Percentiles rank a stretch among this genome's conserved stretches.
These are phyloP conservation scores for Argyrosomus regius DNA, from an alignment of 2,797 vertebrate species.

Conservation along the genomic window DNA sequence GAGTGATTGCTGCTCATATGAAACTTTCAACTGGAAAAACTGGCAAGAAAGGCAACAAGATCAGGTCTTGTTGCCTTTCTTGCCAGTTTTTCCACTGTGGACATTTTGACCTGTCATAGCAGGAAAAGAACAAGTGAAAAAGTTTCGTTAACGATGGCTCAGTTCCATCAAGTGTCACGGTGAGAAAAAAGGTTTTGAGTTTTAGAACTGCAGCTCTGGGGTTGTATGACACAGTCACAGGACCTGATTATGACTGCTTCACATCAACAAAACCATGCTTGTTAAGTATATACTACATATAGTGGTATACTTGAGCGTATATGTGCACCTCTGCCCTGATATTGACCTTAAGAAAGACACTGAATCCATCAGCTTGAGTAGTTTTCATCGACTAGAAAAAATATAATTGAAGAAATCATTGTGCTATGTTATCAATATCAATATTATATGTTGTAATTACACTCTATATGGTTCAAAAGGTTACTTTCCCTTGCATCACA, in stretches of 20 bases:
- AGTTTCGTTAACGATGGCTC: not conserved
- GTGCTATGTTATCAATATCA: not conserved
- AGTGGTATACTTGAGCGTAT: not conserved
- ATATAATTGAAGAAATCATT: not conserved
- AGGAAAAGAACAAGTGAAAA: not conserved
- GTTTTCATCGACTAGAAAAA: not conserved
- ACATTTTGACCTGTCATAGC: not conserved
- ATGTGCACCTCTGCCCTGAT: not conserved
- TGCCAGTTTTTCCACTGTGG: not conserved
- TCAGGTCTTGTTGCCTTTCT: not conserved
- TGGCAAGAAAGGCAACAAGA: too few relatives aligned
- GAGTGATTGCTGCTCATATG: not conserved
- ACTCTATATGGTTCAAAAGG: too few relatives aligned
- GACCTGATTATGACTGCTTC: not conserved
- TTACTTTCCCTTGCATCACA: constrained; percentile 46
- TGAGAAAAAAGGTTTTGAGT: not conserved
- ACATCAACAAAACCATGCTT: not conserved
- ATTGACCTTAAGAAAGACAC: not conserved
- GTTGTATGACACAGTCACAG: not conserved
- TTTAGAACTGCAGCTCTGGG: not conserved
- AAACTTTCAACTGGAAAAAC: not conserved
- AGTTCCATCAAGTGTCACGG: not conserved
- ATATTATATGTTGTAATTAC: not conserved
- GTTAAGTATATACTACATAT: not conserved
- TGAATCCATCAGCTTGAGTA: not conserved